Evolutionary conservation across 2,797 vertebrate genomes (phyloP).

Genomic region (Sebastes hubbsi): DNA sequence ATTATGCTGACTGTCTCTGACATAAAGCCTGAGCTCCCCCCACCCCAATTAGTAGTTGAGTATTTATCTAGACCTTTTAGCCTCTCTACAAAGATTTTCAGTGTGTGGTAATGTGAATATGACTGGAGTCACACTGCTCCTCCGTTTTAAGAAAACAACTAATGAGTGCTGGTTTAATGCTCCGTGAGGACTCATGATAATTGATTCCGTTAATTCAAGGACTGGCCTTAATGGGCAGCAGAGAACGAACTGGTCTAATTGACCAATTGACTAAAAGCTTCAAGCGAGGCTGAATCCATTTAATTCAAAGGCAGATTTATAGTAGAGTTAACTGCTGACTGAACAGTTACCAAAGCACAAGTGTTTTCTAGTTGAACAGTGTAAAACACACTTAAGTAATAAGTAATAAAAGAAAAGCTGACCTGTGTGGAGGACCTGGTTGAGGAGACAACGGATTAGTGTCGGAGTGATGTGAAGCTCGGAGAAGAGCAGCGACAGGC

Average conservation of each 20-base stretch:
- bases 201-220: not conserved
- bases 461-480: constrained; percentile 87
- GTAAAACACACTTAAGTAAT: not conserved
- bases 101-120: not conserved
- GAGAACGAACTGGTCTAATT: not conserved
- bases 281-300: not conserved
- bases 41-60: not conserved
- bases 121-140: not conserved
- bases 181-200: not conserved
- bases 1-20: not conserved
- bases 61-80: not conserved
- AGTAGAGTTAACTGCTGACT: not conserved
- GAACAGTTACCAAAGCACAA: not conserved
- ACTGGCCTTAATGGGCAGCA: not conserved
- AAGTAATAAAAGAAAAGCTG: constrained; percentile 20
- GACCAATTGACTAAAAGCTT: not conserved
- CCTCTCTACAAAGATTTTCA: not conserved
- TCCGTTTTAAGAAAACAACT: not conserved
- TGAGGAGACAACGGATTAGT: constrained; percentile 91
- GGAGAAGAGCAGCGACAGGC: constrained; percentile 91
- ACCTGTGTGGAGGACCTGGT: constrained; percentile 95
- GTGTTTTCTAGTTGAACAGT: not conserved
- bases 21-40: not conserved
- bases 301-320: not conserved
- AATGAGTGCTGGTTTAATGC: not conserved